Percentiles rank a stretch among this genome's conserved stretches.
phyloP scores from a whole-genome alignment of 2,888 invertebrate genomes.

The Drosophila pseudotakahashii region DNA sequence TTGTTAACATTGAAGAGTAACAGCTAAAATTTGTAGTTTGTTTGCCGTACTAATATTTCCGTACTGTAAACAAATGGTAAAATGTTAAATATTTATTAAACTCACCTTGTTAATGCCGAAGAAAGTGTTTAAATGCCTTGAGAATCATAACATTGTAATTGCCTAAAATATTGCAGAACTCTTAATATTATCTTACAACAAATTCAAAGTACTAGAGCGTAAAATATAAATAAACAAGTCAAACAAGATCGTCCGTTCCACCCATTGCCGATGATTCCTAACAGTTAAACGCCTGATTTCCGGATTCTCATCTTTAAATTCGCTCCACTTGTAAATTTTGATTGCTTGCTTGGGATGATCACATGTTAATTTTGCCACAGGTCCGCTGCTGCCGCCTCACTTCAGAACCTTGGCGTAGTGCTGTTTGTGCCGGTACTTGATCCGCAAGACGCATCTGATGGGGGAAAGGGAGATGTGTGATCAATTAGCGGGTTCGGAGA shows the following conservation, averaged over 20 bases:
- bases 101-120: too few relatives aligned
- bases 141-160: constrained; percentile 9
- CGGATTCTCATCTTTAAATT: constrained; percentile 23
- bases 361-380: constrained; percentile 45
- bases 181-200: constrained; percentile 5
- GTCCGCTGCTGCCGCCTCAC: constrained; percentile 40
- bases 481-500: constrained; percentile 15
- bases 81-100: too few relatives aligned
- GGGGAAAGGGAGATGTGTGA: constrained; percentile 1
- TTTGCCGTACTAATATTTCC: too few relatives aligned
- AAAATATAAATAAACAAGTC: constrained; percentile 28
- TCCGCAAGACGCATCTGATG: constrained; percentile 74
- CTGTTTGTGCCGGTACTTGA: constrained; percentile 72
- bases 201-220: neutral
- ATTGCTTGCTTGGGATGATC: constrained; percentile 44
- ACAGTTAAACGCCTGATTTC: constrained; percentile 9
- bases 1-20: too few relatives aligned
- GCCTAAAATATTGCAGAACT: neutral
- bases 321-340: constrained; percentile 39
- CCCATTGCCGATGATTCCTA: neutral
- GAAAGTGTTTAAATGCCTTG: neutral
- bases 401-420: constrained; percentile 78
- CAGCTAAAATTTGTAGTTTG: too few relatives aligned
- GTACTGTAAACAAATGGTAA: too few relatives aligned
- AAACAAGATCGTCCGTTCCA: constrained; percentile 6